phyloP scores from a whole-genome alignment of 2,888 invertebrate genomes.

The Cylloceria caligata region DNA sequence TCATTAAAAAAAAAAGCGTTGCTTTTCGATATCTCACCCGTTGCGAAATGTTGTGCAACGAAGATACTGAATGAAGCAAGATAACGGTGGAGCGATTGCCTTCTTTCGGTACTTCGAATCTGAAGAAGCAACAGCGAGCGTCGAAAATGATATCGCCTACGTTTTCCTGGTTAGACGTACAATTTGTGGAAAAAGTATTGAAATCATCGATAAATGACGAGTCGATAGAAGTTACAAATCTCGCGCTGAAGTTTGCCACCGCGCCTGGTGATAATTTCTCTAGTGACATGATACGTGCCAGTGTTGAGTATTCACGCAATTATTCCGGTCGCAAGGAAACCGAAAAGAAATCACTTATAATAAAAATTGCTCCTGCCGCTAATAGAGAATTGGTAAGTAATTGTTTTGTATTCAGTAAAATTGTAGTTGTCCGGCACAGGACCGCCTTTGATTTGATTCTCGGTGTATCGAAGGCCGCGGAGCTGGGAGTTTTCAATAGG shows the following conservation, averaged over 20 bases:
- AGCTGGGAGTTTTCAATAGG: slow-evolving; percentile 73
- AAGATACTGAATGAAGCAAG: background rate
- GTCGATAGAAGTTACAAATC: slow-evolving; percentile 74
- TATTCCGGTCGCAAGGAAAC: slow-evolving; percentile 64
- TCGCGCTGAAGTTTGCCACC: slow-evolving; percentile 76
- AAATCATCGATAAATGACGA: slow-evolving; percentile 73
- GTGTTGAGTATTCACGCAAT: slow-evolving; percentile 69
- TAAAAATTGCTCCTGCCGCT: slow-evolving; percentile 83
- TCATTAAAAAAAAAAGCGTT: background rate
- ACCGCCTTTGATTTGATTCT: background rate
- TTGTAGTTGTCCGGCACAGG: too few relatives aligned
- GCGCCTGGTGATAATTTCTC: slow-evolving; percentile 81
- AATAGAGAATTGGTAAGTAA: background rate
- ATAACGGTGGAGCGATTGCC: background rate
- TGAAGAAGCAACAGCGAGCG: background rate
- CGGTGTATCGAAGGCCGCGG: slow-evolving; percentile 71
- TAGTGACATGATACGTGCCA: slow-evolving; percentile 78
- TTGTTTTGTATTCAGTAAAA: too few relatives aligned
- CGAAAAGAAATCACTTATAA: slow-evolving; percentile 75
- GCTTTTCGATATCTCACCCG: background rate
- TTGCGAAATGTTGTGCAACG: background rate
- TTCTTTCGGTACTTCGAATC: background rate
- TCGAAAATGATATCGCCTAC: background rate
- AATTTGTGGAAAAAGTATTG: slow-evolving; percentile 69
- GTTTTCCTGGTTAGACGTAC: background rate